These are phyloP conservation scores for Gymnocheta viridis DNA, from an alignment of 2,888 invertebrate species.

Conservation along the genomic window DNA sequence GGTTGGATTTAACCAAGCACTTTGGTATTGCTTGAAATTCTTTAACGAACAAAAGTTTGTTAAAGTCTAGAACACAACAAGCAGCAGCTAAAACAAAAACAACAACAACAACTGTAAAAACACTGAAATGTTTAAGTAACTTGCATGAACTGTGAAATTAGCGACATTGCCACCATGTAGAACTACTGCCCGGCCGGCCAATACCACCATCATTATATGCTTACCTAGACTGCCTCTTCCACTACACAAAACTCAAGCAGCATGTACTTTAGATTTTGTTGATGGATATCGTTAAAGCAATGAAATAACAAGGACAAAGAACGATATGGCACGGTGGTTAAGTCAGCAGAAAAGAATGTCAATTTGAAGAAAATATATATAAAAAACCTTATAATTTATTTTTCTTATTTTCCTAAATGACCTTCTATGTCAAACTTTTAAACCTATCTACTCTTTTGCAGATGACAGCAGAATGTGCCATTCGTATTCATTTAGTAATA, in stretches of 20 bases:
- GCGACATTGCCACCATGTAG: conserved; percentile 61
- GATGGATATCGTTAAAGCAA: conserved; percentile 29
- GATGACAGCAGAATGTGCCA: too few species aligned
- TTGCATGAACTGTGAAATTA: conserved; percentile 67
- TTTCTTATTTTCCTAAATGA: too few species aligned
- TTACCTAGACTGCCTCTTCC: neutral
- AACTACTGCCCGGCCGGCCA: conserved; percentile 3
- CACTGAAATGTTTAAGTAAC: conserved; percentile 56
- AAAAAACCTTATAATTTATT: too few species aligned
- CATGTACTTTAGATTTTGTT: conserved; percentile 42
- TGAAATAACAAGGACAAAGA: conserved; percentile 49
- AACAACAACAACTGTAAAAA: conserved; percentile 2
- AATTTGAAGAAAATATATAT: neutral
- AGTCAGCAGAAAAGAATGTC: neutral
- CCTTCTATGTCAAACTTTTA: too few species aligned
- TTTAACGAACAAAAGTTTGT: conserved; percentile 44
- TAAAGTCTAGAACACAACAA: conserved; percentile 5
- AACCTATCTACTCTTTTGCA: too few species aligned
- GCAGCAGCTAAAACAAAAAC: neutral
- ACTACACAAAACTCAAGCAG: neutral
- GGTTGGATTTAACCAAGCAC: conserved; percentile 41
- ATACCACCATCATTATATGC: neutral
- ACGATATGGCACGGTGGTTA: conserved; percentile 34
- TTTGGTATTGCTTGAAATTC: conserved; percentile 46
- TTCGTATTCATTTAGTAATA: too few species aligned